Percentiles rank a stretch among this genome's conserved stretches.
phyloP scores from a whole-genome alignment of 1,140 invertebrate genomes.

The Sinonovacula constricta region DNA sequence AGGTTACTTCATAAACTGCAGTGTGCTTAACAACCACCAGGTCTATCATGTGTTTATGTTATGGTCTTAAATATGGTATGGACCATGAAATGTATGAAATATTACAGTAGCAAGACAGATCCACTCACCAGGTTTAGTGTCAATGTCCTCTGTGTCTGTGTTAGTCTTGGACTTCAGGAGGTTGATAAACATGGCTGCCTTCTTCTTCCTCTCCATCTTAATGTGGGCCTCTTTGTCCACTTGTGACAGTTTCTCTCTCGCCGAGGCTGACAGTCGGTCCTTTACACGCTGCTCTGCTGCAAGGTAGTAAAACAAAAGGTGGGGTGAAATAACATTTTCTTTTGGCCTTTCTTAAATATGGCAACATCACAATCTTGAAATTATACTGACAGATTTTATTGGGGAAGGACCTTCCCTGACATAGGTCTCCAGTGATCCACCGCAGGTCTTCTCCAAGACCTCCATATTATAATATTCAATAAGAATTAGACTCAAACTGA shows the following conservation, averaged over 20 bases:
- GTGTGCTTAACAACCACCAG: background rate
- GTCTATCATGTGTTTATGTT: background rate
- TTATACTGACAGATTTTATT: no score
- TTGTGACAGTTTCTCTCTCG: conserved; percentile 82
- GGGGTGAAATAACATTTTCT: no score
- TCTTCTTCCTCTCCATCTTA: conserved; percentile 85
- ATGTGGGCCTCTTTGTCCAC: conserved; percentile 83
- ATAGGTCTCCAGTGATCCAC: no score
- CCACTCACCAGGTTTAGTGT: background rate
- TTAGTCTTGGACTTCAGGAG: conserved; percentile 72
- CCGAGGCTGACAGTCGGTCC: conserved; percentile 83
- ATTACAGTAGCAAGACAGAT: background rate
- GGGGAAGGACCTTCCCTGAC: no score
- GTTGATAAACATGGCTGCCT: conserved; percentile 79
- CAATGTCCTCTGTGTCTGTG: conserved; percentile 17
- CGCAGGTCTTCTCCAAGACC: no score
- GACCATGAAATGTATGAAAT: background rate
- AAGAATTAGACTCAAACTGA: no score
- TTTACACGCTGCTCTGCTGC: conserved; percentile 83
- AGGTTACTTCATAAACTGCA: background rate
- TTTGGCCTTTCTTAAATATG: no score
- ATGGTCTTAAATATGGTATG: background rate
- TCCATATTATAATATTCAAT: no score
- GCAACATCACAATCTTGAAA: no score
- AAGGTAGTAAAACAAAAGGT: conserved; percentile 54